Evolutionary conservation across 2,113 vertebrate species (phyloP), one percentile per base, ranked within the genome.

Genomic region (Tychaedon coryphoeus): DNA sequence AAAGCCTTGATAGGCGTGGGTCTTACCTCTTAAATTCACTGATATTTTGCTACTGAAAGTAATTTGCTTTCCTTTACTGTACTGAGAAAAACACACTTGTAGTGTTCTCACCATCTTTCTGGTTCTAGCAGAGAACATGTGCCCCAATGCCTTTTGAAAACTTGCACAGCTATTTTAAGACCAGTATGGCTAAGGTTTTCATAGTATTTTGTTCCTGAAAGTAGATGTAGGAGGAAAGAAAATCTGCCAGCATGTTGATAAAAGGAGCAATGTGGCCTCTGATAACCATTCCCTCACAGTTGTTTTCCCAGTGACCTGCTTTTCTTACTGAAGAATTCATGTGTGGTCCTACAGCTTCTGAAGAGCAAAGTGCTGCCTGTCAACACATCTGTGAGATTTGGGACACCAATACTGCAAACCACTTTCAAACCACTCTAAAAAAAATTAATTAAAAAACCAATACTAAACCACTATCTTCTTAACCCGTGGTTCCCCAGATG

Each of bases 401-500:
- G 56, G 43, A 9, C 15, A 12, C 10, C 64, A 29, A 0, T 29
- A 38, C 18, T 87, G 36, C 40, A 20, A 40, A 40, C 40, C 38
- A 40, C 38, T 40, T 40, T 11, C 11, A 40, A 40, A 40, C 38
- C 40, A 40, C 40, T 40, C 14, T 40, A 38, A 38, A 40, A 40
- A 40, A 40, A 40, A 40, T 5, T 14, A 40, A 40, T 40, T 40
- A 40, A 40, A 40, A 40, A 40, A 40, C 40, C 40, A 40, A 40
- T 40, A 40, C 25, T 33, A 76, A n/a, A 61, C 48, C 17, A 8
- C 29, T 22, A 0, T 36, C 38, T 6, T n/a, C 42, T 79, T 66
- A 58, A 72, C 14, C 38, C 0, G 0, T 17, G 14, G 48, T 10
- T 67, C 5, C 43, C 51, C 22, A 13, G 29, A 14, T 16, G 28